These are phyloP conservation scores for Hedya salicella DNA, from an alignment of 2,888 invertebrate species.

Conservation along the genomic window DNA sequence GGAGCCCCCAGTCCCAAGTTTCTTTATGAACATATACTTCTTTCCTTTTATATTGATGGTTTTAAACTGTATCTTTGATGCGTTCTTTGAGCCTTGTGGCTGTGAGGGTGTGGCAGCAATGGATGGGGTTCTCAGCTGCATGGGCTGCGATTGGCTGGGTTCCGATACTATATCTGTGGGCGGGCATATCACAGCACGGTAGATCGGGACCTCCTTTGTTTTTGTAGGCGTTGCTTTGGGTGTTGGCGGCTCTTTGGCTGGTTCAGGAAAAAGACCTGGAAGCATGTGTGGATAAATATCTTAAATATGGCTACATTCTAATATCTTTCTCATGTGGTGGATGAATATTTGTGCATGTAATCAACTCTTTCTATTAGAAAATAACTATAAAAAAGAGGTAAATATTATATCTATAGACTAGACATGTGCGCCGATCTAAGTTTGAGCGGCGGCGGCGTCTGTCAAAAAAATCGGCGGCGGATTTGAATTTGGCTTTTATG, in stretches of 20 bases:
- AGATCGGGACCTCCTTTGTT: not conserved
- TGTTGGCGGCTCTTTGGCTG: slow-evolving; percentile 1
- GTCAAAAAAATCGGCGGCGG: too few relatives aligned
- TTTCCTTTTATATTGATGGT: slow-evolving; percentile 88
- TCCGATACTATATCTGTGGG: not conserved
- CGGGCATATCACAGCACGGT: not conserved
- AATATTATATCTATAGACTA: too few relatives aligned
- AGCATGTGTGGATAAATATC: slow-evolving; percentile 14
- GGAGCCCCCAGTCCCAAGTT: slow-evolving; percentile 95
- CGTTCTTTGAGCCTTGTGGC: slow-evolving; percentile 68
- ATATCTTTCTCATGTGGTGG: too few relatives aligned
- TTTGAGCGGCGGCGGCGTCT: too few relatives aligned
- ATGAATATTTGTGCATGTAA: too few relatives aligned
- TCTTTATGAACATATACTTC: slow-evolving; percentile 89
- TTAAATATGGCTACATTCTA: too few relatives aligned
- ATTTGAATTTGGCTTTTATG: too few relatives aligned
- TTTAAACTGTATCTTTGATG: slow-evolving; percentile 73
- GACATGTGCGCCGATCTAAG: too few relatives aligned
- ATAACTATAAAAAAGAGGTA: too few relatives aligned
- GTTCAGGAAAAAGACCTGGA: slow-evolving; percentile 35
- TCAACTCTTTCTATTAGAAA: too few relatives aligned
- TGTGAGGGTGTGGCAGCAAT: slow-evolving; percentile 73
- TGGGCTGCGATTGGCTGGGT: slow-evolving; percentile 3
- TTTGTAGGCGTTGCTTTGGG: slow-evolving; percentile 3
- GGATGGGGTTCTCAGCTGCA: not conserved